phyloP scores from a whole-genome alignment of 2,888 invertebrate genomes.

The Ischnus inquisitorius region DNA sequence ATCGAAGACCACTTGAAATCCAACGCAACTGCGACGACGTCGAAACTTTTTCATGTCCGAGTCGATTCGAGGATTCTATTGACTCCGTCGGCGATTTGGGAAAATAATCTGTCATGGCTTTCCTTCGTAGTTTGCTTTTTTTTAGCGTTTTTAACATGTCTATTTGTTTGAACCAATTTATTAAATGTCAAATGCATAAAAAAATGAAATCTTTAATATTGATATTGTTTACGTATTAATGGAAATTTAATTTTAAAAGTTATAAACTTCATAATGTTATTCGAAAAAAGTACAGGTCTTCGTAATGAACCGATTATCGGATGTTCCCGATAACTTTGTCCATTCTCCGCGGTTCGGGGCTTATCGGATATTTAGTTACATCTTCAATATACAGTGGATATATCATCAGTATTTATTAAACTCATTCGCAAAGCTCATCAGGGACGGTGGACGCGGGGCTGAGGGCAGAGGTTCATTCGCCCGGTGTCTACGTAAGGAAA shows the following conservation, averaged over 20 bases:
- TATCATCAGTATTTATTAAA: constrained; percentile 42
- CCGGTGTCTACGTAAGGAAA: constrained; percentile 34
- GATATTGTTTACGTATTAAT: no score
- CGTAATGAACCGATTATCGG: not conserved
- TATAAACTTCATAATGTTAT: no score
- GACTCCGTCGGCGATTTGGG: no score
- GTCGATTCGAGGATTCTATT: no score
- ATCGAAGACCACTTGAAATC: not conserved
- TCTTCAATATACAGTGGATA: not conserved
- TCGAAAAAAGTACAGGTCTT: not conserved
- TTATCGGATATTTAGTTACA: constrained; percentile 4
- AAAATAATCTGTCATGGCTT: no score
- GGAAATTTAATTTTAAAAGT: no score
- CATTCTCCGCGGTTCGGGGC: not conserved
- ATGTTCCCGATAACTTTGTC: not conserved
- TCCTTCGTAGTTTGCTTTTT: no score
- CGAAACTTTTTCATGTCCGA: not conserved
- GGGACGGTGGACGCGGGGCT: not conserved
- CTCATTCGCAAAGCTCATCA: constrained; percentile 46
- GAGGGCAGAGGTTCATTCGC: constrained; percentile 11
- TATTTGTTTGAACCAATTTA: no score
- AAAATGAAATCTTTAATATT: no score
- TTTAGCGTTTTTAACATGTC: no score
- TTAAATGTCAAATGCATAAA: no score
- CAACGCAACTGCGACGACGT: not conserved